A percentile compares a stretch with the other conserved stretches of the same genome.
These are phyloP conservation scores for Phenganax subtilis DNA, from an alignment of 92 coral and sea anemone species.

Conservation along the genomic window DNA sequence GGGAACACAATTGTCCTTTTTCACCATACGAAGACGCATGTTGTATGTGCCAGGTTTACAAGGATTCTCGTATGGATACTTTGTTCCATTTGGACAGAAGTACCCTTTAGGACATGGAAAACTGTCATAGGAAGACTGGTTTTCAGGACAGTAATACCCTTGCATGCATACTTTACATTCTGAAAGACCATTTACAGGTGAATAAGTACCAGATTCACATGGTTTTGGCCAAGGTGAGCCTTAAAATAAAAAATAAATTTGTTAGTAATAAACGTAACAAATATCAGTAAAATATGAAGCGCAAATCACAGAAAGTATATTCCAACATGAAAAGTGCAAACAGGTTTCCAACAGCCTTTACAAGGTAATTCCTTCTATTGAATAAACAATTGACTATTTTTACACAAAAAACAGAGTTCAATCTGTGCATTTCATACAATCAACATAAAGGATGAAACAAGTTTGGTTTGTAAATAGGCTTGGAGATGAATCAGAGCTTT, in stretches of 20 bases:
- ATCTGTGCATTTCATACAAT: too few relatives aligned
- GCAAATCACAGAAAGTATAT: neutral
- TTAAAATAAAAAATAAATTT: neutral
- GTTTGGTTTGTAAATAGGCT: too few relatives aligned
- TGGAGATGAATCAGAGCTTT: too few relatives aligned
- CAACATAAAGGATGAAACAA: too few relatives aligned
- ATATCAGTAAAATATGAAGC: neutral
- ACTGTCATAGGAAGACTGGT: conserved; percentile 75
- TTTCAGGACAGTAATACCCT: conserved; percentile 92
- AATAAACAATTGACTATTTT: too few relatives aligned
- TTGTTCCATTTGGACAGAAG: conserved; percentile 87
- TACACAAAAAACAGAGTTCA: too few relatives aligned
- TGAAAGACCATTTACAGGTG: conserved; percentile 63
- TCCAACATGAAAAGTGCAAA: too few relatives aligned
- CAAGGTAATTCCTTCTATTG: too few relatives aligned
- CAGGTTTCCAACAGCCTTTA: too few relatives aligned
- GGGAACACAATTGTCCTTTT: conserved; percentile 68
- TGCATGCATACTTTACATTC: conserved; percentile 68
- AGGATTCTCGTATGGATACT: conserved; percentile 58
- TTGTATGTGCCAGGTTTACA: conserved; percentile 89
- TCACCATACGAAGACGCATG: conserved; percentile 52
- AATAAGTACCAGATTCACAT: conserved; percentile 73
- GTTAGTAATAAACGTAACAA: neutral
- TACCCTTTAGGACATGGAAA: conserved; percentile 90
- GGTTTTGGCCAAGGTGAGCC: conserved; percentile 67